These are phyloP conservation scores for Tragelaphus strepsiceros DNA, from an alignment of 2,113 vertebrate genomes.

Conservation along the genomic window DNA sequence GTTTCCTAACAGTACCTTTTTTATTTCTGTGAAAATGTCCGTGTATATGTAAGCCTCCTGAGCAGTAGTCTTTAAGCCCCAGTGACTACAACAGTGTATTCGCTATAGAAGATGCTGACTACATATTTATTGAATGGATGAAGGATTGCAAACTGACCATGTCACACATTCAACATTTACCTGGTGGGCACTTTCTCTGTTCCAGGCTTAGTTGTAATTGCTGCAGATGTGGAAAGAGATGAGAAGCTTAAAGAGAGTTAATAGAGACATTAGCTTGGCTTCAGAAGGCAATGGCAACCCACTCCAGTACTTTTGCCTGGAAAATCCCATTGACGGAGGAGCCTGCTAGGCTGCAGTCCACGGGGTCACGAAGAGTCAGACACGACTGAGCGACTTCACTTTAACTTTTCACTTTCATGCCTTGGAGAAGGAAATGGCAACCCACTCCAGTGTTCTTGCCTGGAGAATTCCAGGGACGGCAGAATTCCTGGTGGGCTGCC, in stretches of 20 bases:
- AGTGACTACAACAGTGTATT: background rate
- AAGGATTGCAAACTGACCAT: background rate
- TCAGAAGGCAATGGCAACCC: no score
- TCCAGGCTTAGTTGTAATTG: background rate
- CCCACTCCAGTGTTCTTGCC: no score
- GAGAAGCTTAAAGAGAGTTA: background rate
- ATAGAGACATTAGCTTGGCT: background rate
- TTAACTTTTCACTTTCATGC: no score
- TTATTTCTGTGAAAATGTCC: background rate
- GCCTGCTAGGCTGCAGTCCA: no score
- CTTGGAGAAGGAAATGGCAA: no score
- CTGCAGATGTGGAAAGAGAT: accelerated
- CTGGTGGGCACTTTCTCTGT: background rate
- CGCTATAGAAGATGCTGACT: background rate
- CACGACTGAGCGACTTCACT: accelerated
- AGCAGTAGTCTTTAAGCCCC: background rate
- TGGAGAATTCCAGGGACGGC: accelerated
- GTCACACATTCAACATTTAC: background rate
- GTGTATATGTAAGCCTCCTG: background rate
- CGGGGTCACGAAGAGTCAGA: no score
- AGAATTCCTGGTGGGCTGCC: no score
- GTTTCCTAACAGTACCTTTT: background rate
- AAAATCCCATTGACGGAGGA: no score
- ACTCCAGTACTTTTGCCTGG: no score
- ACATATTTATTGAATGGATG: background rate